Base-by-base conservation (phyloP, 1,140 invertebrate species). In the Bombus superbus region DNA sequence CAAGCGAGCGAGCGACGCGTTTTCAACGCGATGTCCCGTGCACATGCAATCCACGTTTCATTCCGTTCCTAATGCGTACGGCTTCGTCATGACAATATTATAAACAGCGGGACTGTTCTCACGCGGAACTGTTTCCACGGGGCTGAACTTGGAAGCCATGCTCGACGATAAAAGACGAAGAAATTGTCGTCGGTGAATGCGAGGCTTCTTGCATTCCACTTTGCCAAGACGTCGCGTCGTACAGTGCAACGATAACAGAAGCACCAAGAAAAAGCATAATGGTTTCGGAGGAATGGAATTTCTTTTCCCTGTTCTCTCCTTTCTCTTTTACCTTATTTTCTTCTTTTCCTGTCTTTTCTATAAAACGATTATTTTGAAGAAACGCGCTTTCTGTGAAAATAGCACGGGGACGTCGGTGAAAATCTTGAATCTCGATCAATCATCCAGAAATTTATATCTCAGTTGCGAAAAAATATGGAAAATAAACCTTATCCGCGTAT, bases 81-180 rank as follows among this genome's bases (percentile, higher is more conserved):
- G 47, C 80, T 82, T 83, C 80, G 35, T 47, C 32, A 53, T 44
- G 40, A 62, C 73, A 62, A 86, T 86, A 76, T 83, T 82, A 35
- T 38, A 59, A 86, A 86, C 72, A 76, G 73, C 44, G 32, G 18
- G 68, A n/a, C 53, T 44, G 64, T 59, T 57, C n/a, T 1, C n/a
- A n/a, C 59, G 18, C 9, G 69, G 15, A 71, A 86, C 40, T 10
- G 59, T 35, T 68, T 57, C 38, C 5, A 22, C 10, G 13, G 28
- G 57, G 28, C 47, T 53, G 35, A 5, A 28, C 47, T 9, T 53
- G 9, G 83, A 80, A 79, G 83, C 73, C 28, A 1, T 44, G 42
- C 11, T 25, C 5, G 32, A n/a, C 77, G 57, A 81, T 80, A 81
- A 85, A 85, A 81, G 40, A 11, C 42, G 78, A 81, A 35, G 71